phyloP scores from a whole-genome alignment of 2,797 vertebrate genomes.

The Mormyrus proboscirostris region DNA sequence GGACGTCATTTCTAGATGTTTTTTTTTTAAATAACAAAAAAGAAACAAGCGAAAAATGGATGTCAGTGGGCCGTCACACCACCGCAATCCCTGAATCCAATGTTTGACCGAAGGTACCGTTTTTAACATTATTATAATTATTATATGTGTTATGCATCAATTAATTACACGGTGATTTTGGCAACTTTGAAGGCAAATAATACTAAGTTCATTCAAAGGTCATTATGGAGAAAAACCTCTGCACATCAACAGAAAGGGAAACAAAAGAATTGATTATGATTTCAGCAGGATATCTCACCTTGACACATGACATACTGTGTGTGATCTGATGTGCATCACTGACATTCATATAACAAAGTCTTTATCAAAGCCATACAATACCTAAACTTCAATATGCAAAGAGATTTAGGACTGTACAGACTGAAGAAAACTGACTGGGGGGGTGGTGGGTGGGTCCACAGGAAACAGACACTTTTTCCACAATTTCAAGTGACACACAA shows the following conservation, averaged over 20 bases:
- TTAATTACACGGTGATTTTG: neutral
- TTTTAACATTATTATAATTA: neutral
- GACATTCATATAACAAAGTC: slow-evolving; percentile 7
- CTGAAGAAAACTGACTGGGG: neutral
- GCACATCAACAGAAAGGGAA: neutral
- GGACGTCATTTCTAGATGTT: neutral
- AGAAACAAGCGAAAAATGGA: neutral
- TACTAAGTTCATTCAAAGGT: neutral
- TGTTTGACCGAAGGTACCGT: neutral
- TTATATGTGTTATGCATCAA: neutral
- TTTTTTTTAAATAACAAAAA: neutral
- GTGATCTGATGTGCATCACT: neutral
- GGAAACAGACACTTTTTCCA: slow-evolving; percentile 18
- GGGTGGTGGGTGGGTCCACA: neutral
- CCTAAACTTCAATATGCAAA: slow-evolving; percentile 18
- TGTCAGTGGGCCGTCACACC: neutral
- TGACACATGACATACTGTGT: neutral
- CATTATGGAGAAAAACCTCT: neutral
- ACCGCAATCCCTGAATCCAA: neutral
- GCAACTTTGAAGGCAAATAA: neutral
- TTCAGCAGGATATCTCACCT: neutral
- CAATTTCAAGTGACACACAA: slow-evolving; percentile 21
- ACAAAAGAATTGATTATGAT: neutral
- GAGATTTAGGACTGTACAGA: slow-evolving; percentile 1
- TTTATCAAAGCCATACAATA: slow-evolving; percentile 13